Evolutionary conservation across 2,888 invertebrate genomes (phyloP), one percentile per base, ranked within the genome.

Genomic region (Cantharis flavilabris): DNA sequence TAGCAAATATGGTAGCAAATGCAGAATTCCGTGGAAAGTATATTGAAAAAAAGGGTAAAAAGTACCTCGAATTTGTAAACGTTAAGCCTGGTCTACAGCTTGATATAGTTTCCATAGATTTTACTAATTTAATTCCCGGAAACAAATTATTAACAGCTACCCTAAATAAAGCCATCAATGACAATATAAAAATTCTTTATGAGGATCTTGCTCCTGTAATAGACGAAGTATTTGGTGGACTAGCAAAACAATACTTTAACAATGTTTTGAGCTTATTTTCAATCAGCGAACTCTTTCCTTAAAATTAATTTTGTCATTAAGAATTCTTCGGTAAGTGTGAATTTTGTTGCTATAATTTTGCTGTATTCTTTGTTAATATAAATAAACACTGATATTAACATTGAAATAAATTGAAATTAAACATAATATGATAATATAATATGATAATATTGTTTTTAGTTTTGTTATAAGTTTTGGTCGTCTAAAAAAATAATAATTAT

Each of bases 201-300:
- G 82, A 85, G 64, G 88, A 88, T 77, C 74, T 89, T 16, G 86
- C 85, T 74, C 88, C 88, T n/a, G 83, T 87, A 10, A 79, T 88
- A 23, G 79, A 82, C 70, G 80, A 83, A 65, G 82, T 83, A 2
- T 79, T 85, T 11, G 78, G 79, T 11, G 73, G 75, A 14, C 73
- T 86, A 7, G 74, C 83, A 4, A 76, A 73, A 16, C 79, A 82
- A 20, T 79, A 82, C 11, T 80, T 83, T 5, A 80, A 79, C 62
- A 81, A 81, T 72, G 82, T 85, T 1, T 84, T 84, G 62, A 70
- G 78, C 13, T 33, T 78, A 33, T 85, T 82, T 76, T 79, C 85
- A 3, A 67, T 83, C 3, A 82, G 84, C 67, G 82, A 83, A 70
- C 75, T 86, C 7, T 85, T 84, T 77, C 84, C 85, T 64, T 11